phyloP scores from a whole-genome alignment of 1,140 invertebrate genomes.

The Meteorus sp. region DNA sequence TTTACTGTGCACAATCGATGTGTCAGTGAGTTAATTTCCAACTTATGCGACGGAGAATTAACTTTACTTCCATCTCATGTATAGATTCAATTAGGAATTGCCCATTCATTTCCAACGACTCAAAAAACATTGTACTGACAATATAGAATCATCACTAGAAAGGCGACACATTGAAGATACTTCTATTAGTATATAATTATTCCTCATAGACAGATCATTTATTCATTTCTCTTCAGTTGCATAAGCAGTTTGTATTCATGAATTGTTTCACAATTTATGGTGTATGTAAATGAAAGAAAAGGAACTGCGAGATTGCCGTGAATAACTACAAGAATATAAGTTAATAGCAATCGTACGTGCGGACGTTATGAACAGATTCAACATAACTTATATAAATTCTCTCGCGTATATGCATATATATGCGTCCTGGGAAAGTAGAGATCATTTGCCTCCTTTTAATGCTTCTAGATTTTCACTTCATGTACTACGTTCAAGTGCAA shows the following conservation, averaged over 20 bases:
- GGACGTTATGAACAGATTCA: neutral
- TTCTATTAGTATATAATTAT: too few relatives aligned
- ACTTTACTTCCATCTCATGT: too few relatives aligned
- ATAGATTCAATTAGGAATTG: too few relatives aligned
- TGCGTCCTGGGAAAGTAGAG: constrained; percentile 30
- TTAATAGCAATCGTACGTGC: neutral
- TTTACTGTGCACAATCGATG: neutral
- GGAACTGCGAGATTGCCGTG: neutral
- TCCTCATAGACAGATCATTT: too few relatives aligned
- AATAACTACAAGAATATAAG: neutral
- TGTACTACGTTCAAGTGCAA: neutral
- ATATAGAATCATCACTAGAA: too few relatives aligned
- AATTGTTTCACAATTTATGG: neutral
- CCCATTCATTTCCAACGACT: too few relatives aligned
- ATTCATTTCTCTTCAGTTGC: neutral
- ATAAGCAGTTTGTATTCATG: neutral
- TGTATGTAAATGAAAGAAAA: neutral
- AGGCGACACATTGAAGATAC: too few relatives aligned
- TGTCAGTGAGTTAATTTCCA: too few relatives aligned
- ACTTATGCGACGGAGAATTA: too few relatives aligned
- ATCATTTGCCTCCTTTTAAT: constrained; percentile 28
- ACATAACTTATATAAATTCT: too few relatives aligned
- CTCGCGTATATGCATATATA: constrained; percentile 5
- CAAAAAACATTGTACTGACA: too few relatives aligned
- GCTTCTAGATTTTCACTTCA: constrained; percentile 28